phyloP scores from a whole-genome alignment of 2,888 invertebrate genomes.

The Cyclophora punctaria region DNA sequence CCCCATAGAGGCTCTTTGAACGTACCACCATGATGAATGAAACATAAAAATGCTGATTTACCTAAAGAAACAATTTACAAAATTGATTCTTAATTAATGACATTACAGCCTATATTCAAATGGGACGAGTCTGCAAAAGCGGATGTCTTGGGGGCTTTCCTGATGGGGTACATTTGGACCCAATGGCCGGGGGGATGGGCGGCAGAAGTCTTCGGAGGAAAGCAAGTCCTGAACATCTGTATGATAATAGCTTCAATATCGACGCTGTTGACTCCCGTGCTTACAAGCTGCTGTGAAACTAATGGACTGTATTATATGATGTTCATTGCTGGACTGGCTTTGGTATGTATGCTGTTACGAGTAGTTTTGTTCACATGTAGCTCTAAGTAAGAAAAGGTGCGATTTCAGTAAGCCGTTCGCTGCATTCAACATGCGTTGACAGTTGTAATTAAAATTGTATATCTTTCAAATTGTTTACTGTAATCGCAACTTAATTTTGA shows the following conservation, averaged over 20 bases:
- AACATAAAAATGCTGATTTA: too few relatives aligned
- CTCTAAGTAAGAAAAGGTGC: too few relatives aligned
- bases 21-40: too few relatives aligned
- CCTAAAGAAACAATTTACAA: too few relatives aligned
- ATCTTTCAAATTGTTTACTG: too few relatives aligned
- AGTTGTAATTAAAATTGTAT: too few relatives aligned
- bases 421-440: too few relatives aligned
- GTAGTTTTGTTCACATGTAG: too few relatives aligned
- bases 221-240: conserved; percentile 1
- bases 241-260: conserved; percentile 1
- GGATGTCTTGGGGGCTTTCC: neutral
- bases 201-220: conserved; percentile 8
- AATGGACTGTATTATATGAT: conserved; percentile 4
- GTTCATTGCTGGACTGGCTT: conserved; percentile 6
- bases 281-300: conserved; percentile 1
- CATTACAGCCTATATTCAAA: neutral
- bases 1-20: too few relatives aligned
- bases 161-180: conserved; percentile 3
- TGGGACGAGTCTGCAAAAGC: conserved; percentile 2
- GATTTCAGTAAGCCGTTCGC: too few relatives aligned
- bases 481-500: too few relatives aligned
- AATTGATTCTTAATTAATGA: too few relatives aligned
- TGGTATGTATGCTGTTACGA: conserved; percentile 3
- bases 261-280: conserved; percentile 2
- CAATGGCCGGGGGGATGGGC: conserved; percentile 8